Evolutionary conservation across 92 coral and sea anemone species (phyloP).

Genomic region (Porites rus): DNA sequence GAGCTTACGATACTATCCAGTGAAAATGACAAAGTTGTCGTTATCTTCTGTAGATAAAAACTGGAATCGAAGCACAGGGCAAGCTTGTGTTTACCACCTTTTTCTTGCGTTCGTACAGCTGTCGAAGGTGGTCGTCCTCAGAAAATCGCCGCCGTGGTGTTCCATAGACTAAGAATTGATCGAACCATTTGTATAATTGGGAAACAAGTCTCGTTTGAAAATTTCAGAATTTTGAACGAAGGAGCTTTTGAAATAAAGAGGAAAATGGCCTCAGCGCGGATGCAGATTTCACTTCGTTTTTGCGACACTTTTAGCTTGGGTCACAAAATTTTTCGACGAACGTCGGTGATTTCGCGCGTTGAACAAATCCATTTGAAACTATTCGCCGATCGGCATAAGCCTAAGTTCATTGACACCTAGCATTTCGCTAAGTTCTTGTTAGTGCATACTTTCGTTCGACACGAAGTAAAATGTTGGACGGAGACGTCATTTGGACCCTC

Average conservation of each 20-base stretch:
- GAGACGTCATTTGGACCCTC: not conserved
- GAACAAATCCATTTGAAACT: not conserved
- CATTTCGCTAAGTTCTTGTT: constrained; percentile 4
- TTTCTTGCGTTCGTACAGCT: constrained; percentile 1
- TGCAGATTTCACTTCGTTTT: too few relatives aligned
- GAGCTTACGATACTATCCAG: not conserved
- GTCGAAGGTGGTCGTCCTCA: not conserved
- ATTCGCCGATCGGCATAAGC: not conserved
- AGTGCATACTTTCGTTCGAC: not conserved
- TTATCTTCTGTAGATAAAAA: constrained; percentile 16
- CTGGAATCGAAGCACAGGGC: constrained; percentile 5
- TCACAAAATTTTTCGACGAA: not conserved
- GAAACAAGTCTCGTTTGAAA: too few relatives aligned
- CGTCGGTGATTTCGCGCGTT: not conserved
- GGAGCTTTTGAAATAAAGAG: constrained; percentile 1
- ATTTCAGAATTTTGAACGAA: not conserved
- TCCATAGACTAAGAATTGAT: not conserved
- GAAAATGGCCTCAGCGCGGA: not conserved
- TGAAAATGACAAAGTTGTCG: constrained; percentile 13
- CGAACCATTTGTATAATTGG: not conserved
- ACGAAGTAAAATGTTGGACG: constrained; percentile 13
- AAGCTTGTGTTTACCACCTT: not conserved
- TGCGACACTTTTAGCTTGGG: not conserved
- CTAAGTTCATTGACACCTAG: not conserved
- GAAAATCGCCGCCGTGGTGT: not conserved